Conservation (phyloP, 2,797 vertebrate genomes). For the Rachycentron canadum region DNA sequence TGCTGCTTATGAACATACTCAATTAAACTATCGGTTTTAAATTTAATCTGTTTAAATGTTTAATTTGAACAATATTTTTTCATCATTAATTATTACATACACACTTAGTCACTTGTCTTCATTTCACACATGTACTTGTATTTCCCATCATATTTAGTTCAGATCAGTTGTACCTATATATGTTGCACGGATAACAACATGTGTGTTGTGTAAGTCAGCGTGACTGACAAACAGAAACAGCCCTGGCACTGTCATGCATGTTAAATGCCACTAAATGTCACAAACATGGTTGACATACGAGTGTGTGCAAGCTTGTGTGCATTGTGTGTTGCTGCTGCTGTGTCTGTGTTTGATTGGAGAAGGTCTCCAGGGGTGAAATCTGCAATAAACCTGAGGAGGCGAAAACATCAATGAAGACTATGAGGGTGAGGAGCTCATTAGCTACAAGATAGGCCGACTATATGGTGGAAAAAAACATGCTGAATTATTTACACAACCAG, state of each 20-base stretch:
- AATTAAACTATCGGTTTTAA: too few species aligned
- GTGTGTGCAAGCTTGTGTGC: slow-evolving; percentile 1
- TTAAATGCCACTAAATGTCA: slow-evolving; percentile 75
- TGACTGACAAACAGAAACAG: slow-evolving; percentile 45
- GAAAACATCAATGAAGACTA: slow-evolving; percentile 44
- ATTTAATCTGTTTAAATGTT: too few species aligned
- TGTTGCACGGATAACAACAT: slow-evolving; percentile 10
- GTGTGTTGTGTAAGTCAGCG: slow-evolving; percentile 28
- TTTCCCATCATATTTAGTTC: neutral
- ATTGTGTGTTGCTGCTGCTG: slow-evolving; percentile 1
- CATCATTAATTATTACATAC: neutral
- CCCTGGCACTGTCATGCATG: slow-evolving; percentile 67
- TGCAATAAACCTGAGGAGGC: slow-evolving; percentile 19
- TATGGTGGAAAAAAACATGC: slow-evolving; percentile 3
- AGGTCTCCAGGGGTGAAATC: slow-evolving; percentile 19
- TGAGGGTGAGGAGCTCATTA: slow-evolving; percentile 60
- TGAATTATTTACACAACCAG: slow-evolving; percentile 52
- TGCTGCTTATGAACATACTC: too few species aligned
- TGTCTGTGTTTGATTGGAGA: slow-evolving; percentile 30
- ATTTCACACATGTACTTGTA: neutral
- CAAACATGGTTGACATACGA: slow-evolving; percentile 62
- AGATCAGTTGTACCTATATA: neutral
- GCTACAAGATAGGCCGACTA: slow-evolving; percentile 2
- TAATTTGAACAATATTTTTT: too few species aligned
- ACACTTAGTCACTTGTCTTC: too few species aligned